phyloP scores from a whole-genome alignment of 2,797 vertebrate genomes.

The Tragopan temminckii region DNA sequence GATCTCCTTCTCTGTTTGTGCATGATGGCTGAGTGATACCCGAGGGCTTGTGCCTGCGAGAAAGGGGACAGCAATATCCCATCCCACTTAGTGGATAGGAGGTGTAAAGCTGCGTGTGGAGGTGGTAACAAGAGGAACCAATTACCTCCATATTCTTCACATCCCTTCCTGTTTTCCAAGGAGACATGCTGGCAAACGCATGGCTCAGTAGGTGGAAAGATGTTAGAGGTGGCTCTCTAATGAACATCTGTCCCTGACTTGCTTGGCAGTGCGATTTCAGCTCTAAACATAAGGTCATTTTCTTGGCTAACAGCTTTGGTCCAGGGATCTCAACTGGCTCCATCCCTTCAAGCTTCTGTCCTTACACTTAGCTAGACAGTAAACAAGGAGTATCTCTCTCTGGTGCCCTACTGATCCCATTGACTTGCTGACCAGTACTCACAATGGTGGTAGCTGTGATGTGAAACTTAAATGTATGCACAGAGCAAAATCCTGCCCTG shows the following conservation, averaged over 20 bases:
- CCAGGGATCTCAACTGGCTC: not conserved
- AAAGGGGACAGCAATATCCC: not conserved
- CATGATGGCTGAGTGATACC: not conserved
- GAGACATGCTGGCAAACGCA: not conserved
- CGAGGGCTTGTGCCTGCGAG: not conserved
- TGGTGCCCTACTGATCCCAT: not conserved
- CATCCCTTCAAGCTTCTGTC: not conserved
- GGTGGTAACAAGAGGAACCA: not conserved
- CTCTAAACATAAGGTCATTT: not conserved
- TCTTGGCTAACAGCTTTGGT: not conserved
- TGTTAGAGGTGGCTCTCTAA: not conserved
- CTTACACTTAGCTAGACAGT: not conserved
- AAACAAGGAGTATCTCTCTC: not conserved
- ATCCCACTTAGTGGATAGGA: not conserved
- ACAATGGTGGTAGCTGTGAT: not conserved
- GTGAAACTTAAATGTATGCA: not conserved
- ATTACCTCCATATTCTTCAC: not conserved
- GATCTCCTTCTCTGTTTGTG: not conserved
- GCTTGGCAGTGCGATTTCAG: not conserved
- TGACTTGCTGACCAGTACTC: not conserved
- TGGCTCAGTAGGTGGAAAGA: not conserved
- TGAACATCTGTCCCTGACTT: not conserved
- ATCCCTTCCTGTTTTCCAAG: not conserved
- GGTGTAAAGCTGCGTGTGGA: not conserved
- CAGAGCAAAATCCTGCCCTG: not conserved